These are phyloP conservation scores for Patiria pectinifera DNA, from an alignment of 53 echinoderm and acorn worm genomes.

Conservation along the genomic window DNA sequence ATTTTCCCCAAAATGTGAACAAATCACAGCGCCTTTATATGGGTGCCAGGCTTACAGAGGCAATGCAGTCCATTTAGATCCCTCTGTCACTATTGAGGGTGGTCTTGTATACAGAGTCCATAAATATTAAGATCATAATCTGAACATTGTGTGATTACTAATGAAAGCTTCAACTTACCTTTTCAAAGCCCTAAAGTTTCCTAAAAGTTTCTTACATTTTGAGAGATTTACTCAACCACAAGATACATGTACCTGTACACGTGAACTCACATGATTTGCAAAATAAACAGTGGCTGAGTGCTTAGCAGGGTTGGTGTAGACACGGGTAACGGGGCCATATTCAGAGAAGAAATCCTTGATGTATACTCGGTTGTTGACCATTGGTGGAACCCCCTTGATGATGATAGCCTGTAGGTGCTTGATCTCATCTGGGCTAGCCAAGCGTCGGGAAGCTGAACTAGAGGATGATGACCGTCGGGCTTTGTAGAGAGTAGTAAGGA, in stretches of 20 bases:
- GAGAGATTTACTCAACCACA: too few relatives aligned
- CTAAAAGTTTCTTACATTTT: too few relatives aligned
- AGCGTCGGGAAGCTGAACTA: not conserved
- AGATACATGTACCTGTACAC: not conserved
- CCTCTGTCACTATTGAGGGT: too few relatives aligned
- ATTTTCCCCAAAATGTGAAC: too few relatives aligned
- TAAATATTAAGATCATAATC: too few relatives aligned
- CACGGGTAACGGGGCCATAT: conserved; percentile 74
- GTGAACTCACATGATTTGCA: conserved; percentile 84
- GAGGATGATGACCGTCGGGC: not conserved
- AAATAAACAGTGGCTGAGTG: conserved; percentile 72
- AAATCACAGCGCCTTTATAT: too few relatives aligned
- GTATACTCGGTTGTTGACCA: conserved; percentile 61
- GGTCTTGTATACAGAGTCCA: too few relatives aligned
- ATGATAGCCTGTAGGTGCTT: conserved; percentile 57
- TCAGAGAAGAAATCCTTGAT: conserved; percentile 73
- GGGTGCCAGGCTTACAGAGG: too few relatives aligned
- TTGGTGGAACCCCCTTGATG: conserved; percentile 77
- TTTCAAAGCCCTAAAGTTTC: too few relatives aligned
- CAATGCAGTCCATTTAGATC: too few relatives aligned
- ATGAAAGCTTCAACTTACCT: too few relatives aligned
- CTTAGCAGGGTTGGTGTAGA: conserved; percentile 55
- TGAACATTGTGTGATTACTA: too few relatives aligned
- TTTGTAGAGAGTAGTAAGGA: not conserved
- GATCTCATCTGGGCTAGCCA: conserved; percentile 68